Conservation (phyloP, 2,113 vertebrate species). For the Pangasianodon hypophthalmus region DNA sequence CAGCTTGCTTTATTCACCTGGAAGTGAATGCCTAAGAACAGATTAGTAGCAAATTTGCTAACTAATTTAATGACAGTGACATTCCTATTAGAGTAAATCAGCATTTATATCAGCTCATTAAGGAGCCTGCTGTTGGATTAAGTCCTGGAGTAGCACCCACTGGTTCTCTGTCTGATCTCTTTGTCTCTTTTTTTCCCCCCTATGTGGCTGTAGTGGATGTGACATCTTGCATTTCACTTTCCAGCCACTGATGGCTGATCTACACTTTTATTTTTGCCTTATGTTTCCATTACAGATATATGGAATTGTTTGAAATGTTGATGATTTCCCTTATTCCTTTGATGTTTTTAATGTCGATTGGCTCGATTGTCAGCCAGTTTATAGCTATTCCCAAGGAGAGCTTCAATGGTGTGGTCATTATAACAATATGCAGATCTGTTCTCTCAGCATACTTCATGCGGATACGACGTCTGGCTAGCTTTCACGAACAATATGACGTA, state of each 20-base stretch:
- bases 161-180: slow-evolving; percentile 37
- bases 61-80: not conserved
- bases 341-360: not conserved
- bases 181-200: not conserved
- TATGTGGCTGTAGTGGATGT: slow-evolving; percentile 44
- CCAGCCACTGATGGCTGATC: not conserved
- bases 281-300: not conserved
- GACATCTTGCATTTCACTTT: no score
- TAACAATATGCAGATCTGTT: not conserved
- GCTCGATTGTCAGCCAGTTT: not conserved
- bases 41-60: not conserved
- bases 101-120: not conserved
- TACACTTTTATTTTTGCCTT: not conserved
- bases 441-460: not conserved
- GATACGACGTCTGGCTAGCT: not conserved
- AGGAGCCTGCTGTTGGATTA: not conserved
- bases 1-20: not conserved
- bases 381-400: not conserved
- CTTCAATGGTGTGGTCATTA: not conserved
- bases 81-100: no score
- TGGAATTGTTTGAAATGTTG: not conserved
- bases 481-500: not conserved
- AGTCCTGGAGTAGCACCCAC: slow-evolving; percentile 62
- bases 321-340: not conserved
- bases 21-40: not conserved